Conservation (phyloP, 2,888 invertebrate species). For the Venustoraphidia nigricollis region DNA sequence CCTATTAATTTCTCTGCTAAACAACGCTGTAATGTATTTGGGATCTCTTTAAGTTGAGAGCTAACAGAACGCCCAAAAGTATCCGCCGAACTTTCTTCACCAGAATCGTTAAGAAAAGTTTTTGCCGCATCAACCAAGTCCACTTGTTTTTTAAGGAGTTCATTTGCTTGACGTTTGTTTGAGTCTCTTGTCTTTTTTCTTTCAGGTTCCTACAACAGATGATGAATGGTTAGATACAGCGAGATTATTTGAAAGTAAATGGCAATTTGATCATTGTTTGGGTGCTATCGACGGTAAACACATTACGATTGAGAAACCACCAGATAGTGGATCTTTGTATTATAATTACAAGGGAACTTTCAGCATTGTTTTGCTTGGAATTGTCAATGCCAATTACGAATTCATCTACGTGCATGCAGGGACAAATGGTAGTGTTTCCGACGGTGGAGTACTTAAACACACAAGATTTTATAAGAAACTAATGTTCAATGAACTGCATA, state of each 20-base stretch:
- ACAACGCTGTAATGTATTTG: no score
- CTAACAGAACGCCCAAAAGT: no score
- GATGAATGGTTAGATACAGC: slow-evolving; percentile 10
- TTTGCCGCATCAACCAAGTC: no score
- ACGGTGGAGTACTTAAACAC: slow-evolving; percentile 12
- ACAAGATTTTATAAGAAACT: slow-evolving; percentile 9
- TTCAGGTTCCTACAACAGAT: slow-evolving; percentile 10
- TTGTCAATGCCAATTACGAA: slow-evolving; percentile 11
- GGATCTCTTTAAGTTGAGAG: no score
- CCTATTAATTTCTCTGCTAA: no score
- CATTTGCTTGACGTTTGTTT: no score
- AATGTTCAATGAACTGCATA: no score
- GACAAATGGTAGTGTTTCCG: slow-evolving; percentile 12
- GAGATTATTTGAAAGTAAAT: slow-evolving; percentile 9
- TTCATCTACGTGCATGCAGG: slow-evolving; percentile 12
- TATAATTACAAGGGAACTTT: slow-evolving; percentile 13
- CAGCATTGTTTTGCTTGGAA: slow-evolving; percentile 12
- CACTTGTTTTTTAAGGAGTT: no score
- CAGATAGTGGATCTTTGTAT: slow-evolving; percentile 10
- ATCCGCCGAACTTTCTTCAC: no score
- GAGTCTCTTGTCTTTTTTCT: no score
- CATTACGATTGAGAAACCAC: slow-evolving; percentile 11
- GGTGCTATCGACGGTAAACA: slow-evolving; percentile 15
- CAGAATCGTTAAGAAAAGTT: no score
- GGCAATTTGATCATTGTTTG: slow-evolving; percentile 13